phyloP scores from a whole-genome alignment of 2,113 vertebrate genomes.

The Acanthisitta chloris region DNA sequence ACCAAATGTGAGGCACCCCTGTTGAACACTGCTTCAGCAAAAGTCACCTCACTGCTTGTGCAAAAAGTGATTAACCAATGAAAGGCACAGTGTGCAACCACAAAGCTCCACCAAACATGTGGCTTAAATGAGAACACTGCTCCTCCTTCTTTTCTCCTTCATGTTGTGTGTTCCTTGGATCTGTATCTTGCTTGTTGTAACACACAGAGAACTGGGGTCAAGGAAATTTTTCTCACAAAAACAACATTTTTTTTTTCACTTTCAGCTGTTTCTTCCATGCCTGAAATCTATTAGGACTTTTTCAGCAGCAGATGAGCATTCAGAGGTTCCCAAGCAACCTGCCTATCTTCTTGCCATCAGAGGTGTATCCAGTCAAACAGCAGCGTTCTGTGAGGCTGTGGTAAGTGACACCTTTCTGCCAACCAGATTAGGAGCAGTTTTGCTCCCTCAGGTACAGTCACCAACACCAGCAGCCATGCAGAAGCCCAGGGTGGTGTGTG shows the following conservation, averaged over 20 bases:
- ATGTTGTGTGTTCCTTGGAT: not conserved
- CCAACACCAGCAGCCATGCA: not conserved
- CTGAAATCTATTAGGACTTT: not conserved
- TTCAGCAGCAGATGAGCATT: not conserved
- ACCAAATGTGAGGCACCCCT: not conserved
- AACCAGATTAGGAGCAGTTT: not conserved
- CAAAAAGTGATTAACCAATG: not conserved
- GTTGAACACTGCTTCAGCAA: not conserved
- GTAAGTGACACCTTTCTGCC: not conserved
- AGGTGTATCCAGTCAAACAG: not conserved
- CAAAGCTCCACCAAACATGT: not conserved
- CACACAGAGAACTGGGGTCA: not conserved
- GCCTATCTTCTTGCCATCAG: too few species aligned
- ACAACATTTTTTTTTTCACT: not conserved
- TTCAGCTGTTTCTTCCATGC: not conserved
- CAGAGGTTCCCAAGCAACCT: not conserved
- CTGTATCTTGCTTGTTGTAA: not conserved
- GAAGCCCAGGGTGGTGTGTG: not conserved
- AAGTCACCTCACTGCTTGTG: not conserved
- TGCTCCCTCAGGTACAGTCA: not conserved
- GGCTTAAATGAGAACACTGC: not conserved
- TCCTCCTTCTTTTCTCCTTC: not conserved
- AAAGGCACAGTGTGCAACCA: not conserved
- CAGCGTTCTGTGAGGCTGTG: not conserved
- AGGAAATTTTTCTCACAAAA: not conserved